Conservation (phyloP, 2,888 invertebrate species). For the Dryomyza anilis region DNA sequence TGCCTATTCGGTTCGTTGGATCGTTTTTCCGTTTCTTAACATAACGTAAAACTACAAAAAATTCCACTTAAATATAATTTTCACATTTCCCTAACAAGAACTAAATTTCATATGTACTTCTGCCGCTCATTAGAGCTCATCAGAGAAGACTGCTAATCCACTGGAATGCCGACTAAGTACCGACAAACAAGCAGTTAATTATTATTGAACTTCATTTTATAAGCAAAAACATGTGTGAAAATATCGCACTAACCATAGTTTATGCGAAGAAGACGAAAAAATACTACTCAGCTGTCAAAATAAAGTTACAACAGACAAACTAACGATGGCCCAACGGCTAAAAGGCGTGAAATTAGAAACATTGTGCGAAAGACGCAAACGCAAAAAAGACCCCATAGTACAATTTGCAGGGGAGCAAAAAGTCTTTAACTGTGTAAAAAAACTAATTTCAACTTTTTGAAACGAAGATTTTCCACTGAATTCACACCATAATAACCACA, state of each 20-base stretch:
- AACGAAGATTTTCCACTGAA: slow-evolving; percentile 12
- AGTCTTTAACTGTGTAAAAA: not conserved
- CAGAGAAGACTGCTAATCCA: not conserved
- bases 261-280: not conserved
- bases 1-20: too few relatives aligned
- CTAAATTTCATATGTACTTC: too few relatives aligned
- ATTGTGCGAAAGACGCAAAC: not conserved
- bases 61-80: too few relatives aligned
- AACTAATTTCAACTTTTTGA: slow-evolving; percentile 9
- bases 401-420: not conserved
- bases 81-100: too few relatives aligned
- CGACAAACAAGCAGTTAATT: slow-evolving; percentile 16
- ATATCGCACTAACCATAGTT: not conserved
- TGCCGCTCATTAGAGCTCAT: not conserved
- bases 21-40: too few relatives aligned
- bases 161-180: not conserved
- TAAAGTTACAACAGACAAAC: not conserved
- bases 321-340: not conserved
- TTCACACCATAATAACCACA: slow-evolving; percentile 4
- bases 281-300: slow-evolving; percentile 12
- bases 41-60: too few relatives aligned
- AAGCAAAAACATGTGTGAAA: slow-evolving; percentile 12
- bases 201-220: not conserved
- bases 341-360: slow-evolving; percentile 15
- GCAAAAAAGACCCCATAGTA: not conserved